A percentile compares a stretch with the other conserved stretches of the same genome.
Evolutionary conservation across 1,140 invertebrate genomes (phyloP).

Genomic region (Ceratosolen solmsi): DNA sequence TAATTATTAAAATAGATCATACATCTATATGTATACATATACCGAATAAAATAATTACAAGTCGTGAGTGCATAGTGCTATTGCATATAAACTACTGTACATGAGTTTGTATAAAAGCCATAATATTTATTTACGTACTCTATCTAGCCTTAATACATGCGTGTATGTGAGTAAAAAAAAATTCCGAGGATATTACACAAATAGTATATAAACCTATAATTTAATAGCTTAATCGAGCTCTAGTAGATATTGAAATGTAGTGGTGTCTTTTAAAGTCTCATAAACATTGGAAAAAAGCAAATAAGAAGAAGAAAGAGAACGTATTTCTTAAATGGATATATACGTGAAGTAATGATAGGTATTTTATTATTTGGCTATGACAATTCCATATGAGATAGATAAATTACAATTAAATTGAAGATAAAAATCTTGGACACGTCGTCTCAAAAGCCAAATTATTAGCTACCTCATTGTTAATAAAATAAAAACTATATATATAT

Average conservation of each 20-base stretch:
- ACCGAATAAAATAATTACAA: not conserved
- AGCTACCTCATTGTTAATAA: too few relatives aligned
- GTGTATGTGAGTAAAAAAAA: not conserved
- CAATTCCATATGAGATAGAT: too few relatives aligned
- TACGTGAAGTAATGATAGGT: not conserved
- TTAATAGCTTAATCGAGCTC: not conserved
- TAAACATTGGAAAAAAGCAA: too few relatives aligned
- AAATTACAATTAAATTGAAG: too few relatives aligned
- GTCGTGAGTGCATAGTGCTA: not conserved
- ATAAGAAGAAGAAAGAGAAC: not conserved
- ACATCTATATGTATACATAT: not conserved
- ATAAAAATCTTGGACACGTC: too few relatives aligned
- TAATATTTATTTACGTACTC: not conserved
- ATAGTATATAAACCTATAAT: not conserved
- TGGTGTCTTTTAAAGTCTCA: too few relatives aligned
- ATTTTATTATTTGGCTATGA: not conserved
- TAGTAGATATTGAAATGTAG: not conserved
- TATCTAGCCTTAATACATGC: not conserved
- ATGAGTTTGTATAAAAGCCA: not conserved
- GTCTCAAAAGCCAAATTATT: too few relatives aligned
- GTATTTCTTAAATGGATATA: not conserved
- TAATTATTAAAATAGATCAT: too few relatives aligned
- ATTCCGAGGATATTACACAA: not conserved
- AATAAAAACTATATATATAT: too few relatives aligned
- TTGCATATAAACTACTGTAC: not conserved